Base-by-base conservation (phyloP, 2,797 vertebrate genomes). In the Acanthurus tractus region DNA sequence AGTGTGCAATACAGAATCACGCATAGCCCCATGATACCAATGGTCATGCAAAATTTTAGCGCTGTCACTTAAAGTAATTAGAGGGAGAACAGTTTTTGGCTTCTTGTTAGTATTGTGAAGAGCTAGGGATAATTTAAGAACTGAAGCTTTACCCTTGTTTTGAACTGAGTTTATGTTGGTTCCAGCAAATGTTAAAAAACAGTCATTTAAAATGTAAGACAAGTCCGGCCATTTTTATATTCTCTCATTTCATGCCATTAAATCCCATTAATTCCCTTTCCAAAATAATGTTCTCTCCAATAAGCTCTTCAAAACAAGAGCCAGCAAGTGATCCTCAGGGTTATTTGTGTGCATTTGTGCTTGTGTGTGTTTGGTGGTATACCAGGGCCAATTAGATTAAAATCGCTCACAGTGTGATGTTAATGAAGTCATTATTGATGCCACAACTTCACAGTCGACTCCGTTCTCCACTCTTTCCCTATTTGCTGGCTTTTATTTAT, bases 361-460 rank as follows among this genome's bases (percentile, higher is more conserved):
- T 8, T 58, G 42, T 59, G 22, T 61, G 14, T 45, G 17, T 52
- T 3, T 63, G 3, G 46, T 40, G 54, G 57, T 61, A 63, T 34
- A 54, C 69, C 53, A 23, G 20, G 68, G 67, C 68, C 65, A 79
- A 82, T 79, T 69, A 87, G 70, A 77, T 78, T 67, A 61, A 66
- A 82, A 52, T 56, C 76, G 34, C 0, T 54, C 74, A 66, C 70
- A 79, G 76, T 49, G 78, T 80, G 81, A 85, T 59, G 52, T 70
- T 83, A 83, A 87, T 80, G 50, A 83, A 70, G 69, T 61, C 67
- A 79, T 86, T 86, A 74, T 70, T 53, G 70, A 69, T 0, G 50
- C 61, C 18, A 20, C 56, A 53, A 62, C 55, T 50, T 63, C 62
- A 58, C 73, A 61, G 68, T 81, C 38, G 13, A 64, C 70, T 78